Conservation (phyloP, 2,888 invertebrate species). For the Aphelenchoides bicaudatus region DNA sequence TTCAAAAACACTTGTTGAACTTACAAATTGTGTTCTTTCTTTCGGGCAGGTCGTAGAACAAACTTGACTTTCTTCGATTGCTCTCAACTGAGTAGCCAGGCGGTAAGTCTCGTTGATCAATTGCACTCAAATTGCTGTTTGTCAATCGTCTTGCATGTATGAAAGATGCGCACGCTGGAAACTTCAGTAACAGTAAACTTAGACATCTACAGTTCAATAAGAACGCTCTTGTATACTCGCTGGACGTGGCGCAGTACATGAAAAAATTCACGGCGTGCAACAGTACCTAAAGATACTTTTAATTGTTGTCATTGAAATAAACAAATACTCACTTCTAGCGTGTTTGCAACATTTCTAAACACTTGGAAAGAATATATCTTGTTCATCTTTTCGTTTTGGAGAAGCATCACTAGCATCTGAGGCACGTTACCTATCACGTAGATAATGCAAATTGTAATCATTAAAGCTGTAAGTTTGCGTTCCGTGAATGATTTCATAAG, state of each 20-base stretch:
- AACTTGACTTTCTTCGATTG: slow-evolving; percentile 14
- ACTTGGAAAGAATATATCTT: slow-evolving; percentile 53
- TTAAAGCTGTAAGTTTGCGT: slow-evolving; percentile 54
- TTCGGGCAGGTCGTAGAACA: slow-evolving; percentile 17
- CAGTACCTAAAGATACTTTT: too few species aligned
- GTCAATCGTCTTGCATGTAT: slow-evolving; percentile 25
- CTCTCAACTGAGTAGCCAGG: slow-evolving; percentile 2
- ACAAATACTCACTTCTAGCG: slow-evolving; percentile 57
- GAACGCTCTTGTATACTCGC: slow-evolving; percentile 55
- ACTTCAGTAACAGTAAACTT: slow-evolving; percentile 21
- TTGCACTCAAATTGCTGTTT: slow-evolving; percentile 9
- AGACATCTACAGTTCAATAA: slow-evolving; percentile 40
- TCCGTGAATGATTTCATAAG: slow-evolving; percentile 52
- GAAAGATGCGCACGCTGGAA: slow-evolving; percentile 25
- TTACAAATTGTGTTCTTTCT: slow-evolving; percentile 17
- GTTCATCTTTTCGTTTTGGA: slow-evolving; percentile 51
- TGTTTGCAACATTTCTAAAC: slow-evolving; percentile 56
- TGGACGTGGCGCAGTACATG: slow-evolving; percentile 58
- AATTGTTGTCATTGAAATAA: too few species aligned
- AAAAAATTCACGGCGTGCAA: slow-evolving; percentile 60
- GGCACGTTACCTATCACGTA: slow-evolving; percentile 58
- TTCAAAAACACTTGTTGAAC: background rate
- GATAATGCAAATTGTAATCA: slow-evolving; percentile 56
- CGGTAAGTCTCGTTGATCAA: slow-evolving; percentile 5
- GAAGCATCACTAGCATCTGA: slow-evolving; percentile 56